Conservation (phyloP, 2,888 invertebrate species). For the Alloplasta piceator region DNA sequence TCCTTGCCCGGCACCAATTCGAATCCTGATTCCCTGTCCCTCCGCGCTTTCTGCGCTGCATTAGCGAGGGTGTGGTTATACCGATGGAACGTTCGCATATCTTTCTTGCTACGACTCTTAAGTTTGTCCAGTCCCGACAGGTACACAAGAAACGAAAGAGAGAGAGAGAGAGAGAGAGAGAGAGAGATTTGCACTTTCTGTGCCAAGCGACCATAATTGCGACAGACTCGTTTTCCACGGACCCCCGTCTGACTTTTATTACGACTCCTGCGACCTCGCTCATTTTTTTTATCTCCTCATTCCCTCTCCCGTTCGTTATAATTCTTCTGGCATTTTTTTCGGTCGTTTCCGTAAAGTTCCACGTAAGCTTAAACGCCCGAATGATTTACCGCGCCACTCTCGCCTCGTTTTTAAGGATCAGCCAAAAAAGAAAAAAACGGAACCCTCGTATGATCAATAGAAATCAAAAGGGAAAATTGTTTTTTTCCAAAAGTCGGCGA, state of each 20-base stretch:
- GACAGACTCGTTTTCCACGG: slow-evolving; percentile 74
- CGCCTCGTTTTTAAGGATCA: too few relatives aligned
- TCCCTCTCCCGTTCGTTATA: slow-evolving; percentile 17
- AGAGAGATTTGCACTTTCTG: slow-evolving; percentile 57
- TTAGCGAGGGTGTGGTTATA: slow-evolving; percentile 81
- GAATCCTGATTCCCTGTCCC: slow-evolving; percentile 75
- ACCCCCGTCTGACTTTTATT: slow-evolving; percentile 67
- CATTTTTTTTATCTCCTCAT: slow-evolving; percentile 43
- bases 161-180: slow-evolving; percentile 9
- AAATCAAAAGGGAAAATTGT: too few relatives aligned
- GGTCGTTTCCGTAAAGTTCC: too few relatives aligned
- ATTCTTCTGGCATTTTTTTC: slow-evolving; percentile 11
- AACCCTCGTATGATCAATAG: too few relatives aligned
- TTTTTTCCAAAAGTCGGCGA: too few relatives aligned
- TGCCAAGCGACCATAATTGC: slow-evolving; percentile 74
- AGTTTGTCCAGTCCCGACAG: slow-evolving; percentile 44
- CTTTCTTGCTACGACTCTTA: slow-evolving; percentile 28
- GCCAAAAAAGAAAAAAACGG: too few relatives aligned
- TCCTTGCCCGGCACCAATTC: slow-evolving; percentile 80
- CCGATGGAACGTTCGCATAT: slow-evolving; percentile 53
- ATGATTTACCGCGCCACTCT: too few relatives aligned
- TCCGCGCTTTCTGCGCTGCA: slow-evolving; percentile 70
- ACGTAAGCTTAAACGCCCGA: too few relatives aligned
- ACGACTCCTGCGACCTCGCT: slow-evolving; percentile 63
- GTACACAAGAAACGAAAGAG: slow-evolving; percentile 26